These are phyloP conservation scores for Drosophila varians DNA, from an alignment of 1,140 invertebrate species.

Conservation along the genomic window DNA sequence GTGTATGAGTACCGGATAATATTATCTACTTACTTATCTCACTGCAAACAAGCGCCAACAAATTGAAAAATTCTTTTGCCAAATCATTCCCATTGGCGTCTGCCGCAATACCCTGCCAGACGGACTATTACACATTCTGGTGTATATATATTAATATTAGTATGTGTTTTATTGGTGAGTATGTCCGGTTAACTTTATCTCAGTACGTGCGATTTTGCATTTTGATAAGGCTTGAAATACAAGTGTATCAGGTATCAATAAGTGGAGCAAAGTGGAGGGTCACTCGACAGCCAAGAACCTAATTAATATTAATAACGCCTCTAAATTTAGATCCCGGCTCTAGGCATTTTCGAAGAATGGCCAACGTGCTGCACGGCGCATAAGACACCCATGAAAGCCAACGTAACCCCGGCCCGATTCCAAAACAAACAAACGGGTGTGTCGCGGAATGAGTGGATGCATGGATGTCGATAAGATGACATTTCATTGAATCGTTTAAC, in stretches of 20 bases:
- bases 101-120: not conserved
- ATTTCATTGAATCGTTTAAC: constrained; percentile 8
- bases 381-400: not conserved
- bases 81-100: constrained; percentile 6
- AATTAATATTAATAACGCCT: constrained; percentile 53
- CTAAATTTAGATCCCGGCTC: constrained; percentile 26
- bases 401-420: not conserved
- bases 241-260: constrained; percentile 36
- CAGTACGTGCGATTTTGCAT: constrained; percentile 51
- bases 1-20: too few species aligned
- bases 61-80: constrained; percentile 1
- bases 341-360: not conserved
- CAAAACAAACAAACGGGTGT: not conserved
- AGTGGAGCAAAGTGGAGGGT: constrained; percentile 35
- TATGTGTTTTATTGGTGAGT: not conserved
- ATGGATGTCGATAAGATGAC: constrained; percentile 7
- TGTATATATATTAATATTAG: not conserved
- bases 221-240: constrained; percentile 40
- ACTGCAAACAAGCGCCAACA: not conserved
- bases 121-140: not conserved
- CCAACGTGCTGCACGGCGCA: constrained; percentile 41
- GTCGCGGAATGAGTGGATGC: constrained; percentile 5
- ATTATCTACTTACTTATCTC: not conserved
- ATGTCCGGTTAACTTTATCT: constrained; percentile 35
- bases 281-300: constrained; percentile 33